phyloP scores from a whole-genome alignment of 1,140 invertebrate species.

The Samia ricini region DNA sequence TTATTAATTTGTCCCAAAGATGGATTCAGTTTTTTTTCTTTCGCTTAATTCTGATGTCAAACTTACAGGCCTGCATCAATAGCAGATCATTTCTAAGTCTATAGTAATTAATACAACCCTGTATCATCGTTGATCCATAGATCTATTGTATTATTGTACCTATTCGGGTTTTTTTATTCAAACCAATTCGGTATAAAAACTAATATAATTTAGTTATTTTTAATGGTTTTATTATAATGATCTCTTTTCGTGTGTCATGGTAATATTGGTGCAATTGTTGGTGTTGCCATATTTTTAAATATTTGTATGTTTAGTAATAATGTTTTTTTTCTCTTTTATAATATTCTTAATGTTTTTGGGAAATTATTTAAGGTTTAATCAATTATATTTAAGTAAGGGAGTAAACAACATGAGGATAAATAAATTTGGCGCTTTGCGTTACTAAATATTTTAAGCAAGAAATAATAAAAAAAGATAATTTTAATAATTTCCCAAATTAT shows the following conservation, averaged over 20 bases:
- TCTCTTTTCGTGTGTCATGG: conserved; percentile 17
- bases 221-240: conserved; percentile 7
- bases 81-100: too few relatives aligned
- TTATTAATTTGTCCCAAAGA: too few relatives aligned
- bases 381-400: too few relatives aligned
- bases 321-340: conserved; percentile 2
- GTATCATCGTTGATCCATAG: not conserved
- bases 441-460: too few relatives aligned
- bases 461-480: too few relatives aligned
- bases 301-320: conserved; percentile 11
- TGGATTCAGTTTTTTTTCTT: too few relatives aligned
- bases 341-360: not conserved
- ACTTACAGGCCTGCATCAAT: too few relatives aligned
- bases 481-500: too few relatives aligned
- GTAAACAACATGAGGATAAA: too few relatives aligned
- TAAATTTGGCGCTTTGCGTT: too few relatives aligned
- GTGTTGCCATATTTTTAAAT: conserved; percentile 19
- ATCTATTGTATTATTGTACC: not conserved
- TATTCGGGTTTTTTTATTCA: not conserved
- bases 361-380: not conserved
- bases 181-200: not conserved
- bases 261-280: conserved; percentile 17
- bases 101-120: not conserved
- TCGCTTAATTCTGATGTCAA: too few relatives aligned
- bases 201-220: not conserved